These are phyloP conservation scores for Oryzias curvinotus DNA, from an alignment of 2,113 vertebrate species.

Conservation along the genomic window DNA sequence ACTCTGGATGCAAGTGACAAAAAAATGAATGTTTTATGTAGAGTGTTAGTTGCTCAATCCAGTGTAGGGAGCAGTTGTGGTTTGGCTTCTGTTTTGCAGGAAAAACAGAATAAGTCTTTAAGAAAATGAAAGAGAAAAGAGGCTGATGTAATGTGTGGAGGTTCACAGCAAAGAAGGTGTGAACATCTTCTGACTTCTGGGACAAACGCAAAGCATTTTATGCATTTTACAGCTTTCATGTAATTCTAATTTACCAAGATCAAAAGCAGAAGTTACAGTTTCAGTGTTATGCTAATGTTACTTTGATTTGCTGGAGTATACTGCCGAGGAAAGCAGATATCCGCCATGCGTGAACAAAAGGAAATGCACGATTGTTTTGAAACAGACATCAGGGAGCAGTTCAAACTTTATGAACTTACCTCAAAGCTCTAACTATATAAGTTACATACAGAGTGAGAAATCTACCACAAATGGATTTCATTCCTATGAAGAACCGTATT, in stretches of 20 bases:
- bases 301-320: not conserved
- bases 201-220: not conserved
- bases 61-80: not conserved
- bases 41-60: conserved; percentile 23
- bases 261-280: not conserved
- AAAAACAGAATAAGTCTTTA: not conserved
- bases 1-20: conserved; percentile 51
- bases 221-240: not conserved
- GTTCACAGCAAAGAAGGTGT: not conserved
- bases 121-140: not conserved
- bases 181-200: not conserved
- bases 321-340: not conserved
- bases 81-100: not conserved
- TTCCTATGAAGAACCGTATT: too few relatives aligned
- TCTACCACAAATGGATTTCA: too few relatives aligned
- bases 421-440: too few relatives aligned
- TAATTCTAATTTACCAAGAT: too few relatives aligned
- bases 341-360: too few relatives aligned
- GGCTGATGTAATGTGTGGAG: not conserved
- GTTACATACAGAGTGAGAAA: too few relatives aligned
- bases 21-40: conserved; percentile 46
- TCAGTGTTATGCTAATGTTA: not conserved
- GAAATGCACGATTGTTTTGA: too few relatives aligned
- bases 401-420: too few relatives aligned
- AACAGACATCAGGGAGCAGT: too few relatives aligned